phyloP scores from a whole-genome alignment of 2,888 invertebrate genomes.

The Protophormia terraenovae region DNA sequence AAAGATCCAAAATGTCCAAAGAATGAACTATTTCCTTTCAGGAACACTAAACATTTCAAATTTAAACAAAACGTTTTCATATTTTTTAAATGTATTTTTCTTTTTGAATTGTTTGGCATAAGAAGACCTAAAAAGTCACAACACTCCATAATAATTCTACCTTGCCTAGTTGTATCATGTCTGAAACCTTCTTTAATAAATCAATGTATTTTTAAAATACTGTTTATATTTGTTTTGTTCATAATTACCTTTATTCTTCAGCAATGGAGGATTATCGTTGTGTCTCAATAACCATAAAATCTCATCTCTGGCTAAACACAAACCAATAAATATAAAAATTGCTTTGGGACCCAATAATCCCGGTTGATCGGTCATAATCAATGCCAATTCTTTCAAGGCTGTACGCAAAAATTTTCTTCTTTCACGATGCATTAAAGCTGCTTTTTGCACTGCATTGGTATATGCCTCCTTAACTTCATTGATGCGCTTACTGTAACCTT shows the following conservation, averaged over 20 bases:
- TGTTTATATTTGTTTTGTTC: too few relatives aligned
- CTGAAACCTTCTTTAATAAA: too few relatives aligned
- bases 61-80: too few relatives aligned
- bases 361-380: conserved; percentile 98
- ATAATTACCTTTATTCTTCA: conserved; percentile 91
- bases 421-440: conserved; percentile 95
- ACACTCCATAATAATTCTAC: too few relatives aligned
- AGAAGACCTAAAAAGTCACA: too few relatives aligned
- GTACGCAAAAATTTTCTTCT: conserved; percentile 97
- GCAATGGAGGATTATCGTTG: conserved; percentile 95
- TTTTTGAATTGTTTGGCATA: too few relatives aligned
- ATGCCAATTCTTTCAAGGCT: conserved; percentile 95
- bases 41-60: too few relatives aligned
- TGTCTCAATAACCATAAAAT: conserved; percentile 98
- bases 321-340: conserved; percentile 96
- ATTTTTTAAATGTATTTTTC: too few relatives aligned
- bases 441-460: conserved; percentile 93
- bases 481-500: conserved; percentile 95
- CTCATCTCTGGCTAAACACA: conserved; percentile 98
- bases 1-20: too few relatives aligned
- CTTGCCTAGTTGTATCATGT: too few relatives aligned
- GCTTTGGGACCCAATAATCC: conserved; percentile 98
- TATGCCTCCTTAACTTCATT: conserved; percentile 98
- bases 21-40: too few relatives aligned
- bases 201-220: too few relatives aligned